These are phyloP conservation scores for Daboia siamensis DNA, from an alignment of 2,113 vertebrate genomes.

Conservation along the genomic window DNA sequence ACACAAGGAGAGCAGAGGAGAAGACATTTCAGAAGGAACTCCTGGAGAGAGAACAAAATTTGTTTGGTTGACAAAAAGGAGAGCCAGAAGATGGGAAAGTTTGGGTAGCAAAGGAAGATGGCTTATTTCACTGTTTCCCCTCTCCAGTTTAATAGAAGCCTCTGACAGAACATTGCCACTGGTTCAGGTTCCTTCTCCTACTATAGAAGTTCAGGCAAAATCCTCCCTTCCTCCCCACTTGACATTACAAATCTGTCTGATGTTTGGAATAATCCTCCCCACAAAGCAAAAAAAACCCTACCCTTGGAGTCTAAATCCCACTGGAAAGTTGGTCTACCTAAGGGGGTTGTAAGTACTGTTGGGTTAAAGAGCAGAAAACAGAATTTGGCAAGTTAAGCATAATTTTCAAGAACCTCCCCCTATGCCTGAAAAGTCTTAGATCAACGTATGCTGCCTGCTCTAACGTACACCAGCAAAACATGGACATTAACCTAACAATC, in stretches of 20 bases:
- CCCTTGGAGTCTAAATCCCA: neutral
- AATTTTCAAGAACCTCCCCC: neutral
- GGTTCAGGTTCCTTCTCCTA: neutral
- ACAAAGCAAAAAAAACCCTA: neutral
- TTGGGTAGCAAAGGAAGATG: neutral
- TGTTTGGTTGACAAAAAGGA: neutral
- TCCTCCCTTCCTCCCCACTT: neutral
- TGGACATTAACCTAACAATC: neutral
- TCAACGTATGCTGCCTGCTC: neutral
- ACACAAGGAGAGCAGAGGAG: neutral
- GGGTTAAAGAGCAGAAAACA: neutral
- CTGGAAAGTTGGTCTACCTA: neutral
- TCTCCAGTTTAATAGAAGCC: neutral
- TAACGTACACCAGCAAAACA: neutral
- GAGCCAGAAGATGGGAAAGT: neutral
- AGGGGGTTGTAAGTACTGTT: neutral
- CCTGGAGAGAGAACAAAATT: neutral
- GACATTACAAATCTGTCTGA: neutral
- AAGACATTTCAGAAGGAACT: too few relatives aligned
- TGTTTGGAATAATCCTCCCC: neutral
- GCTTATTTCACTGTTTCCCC: neutral
- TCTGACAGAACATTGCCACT: neutral
- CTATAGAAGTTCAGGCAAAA: neutral
- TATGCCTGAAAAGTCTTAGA: neutral
- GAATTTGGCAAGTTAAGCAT: neutral